phyloP scores from a whole-genome alignment of 2,797 vertebrate genomes.

The Ctenochaetus hawaiiensis region DNA sequence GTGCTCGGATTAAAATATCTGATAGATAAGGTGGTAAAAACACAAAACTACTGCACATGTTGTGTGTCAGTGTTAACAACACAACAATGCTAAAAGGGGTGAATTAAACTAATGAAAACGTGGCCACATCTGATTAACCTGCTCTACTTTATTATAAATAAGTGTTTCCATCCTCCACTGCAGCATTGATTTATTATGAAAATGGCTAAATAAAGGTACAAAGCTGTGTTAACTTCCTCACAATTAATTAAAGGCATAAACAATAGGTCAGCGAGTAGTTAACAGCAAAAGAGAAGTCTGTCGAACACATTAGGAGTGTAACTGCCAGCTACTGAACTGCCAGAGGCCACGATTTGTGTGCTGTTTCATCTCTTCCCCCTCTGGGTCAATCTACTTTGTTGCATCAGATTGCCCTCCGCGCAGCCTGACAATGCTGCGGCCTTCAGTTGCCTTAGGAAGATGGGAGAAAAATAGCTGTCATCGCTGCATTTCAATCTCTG shows the following conservation, averaged over 20 bases:
- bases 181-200: slow-evolving; percentile 40
- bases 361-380: slow-evolving; percentile 63
- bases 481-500: slow-evolving; percentile 73
- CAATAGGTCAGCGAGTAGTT: slow-evolving; percentile 62
- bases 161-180: background rate
- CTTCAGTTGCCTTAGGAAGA: slow-evolving; percentile 66
- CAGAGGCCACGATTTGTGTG: slow-evolving; percentile 57
- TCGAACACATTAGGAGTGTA: slow-evolving; percentile 59
- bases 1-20: slow-evolving; percentile 67
- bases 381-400: slow-evolving; percentile 71
- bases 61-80: slow-evolving; percentile 61
- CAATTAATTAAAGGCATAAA: slow-evolving; percentile 70
- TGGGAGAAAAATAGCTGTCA: slow-evolving; percentile 78
- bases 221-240: slow-evolving; percentile 66
- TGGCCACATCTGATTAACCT: slow-evolving; percentile 40
- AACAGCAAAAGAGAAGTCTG: slow-evolving; percentile 52
- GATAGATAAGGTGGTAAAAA: slow-evolving; percentile 62
- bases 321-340: slow-evolving; percentile 55
- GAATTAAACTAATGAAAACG: slow-evolving; percentile 32
- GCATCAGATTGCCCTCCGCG: slow-evolving; percentile 51
- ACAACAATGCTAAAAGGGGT: slow-evolving; percentile 27
- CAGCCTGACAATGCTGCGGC: slow-evolving; percentile 63
- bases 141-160: slow-evolving; percentile 40
- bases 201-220: slow-evolving; percentile 49
- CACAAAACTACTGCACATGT: slow-evolving; percentile 49